phyloP scores from a whole-genome alignment of 2,797 vertebrate species.

The Chiloscyllium punctatum region DNA sequence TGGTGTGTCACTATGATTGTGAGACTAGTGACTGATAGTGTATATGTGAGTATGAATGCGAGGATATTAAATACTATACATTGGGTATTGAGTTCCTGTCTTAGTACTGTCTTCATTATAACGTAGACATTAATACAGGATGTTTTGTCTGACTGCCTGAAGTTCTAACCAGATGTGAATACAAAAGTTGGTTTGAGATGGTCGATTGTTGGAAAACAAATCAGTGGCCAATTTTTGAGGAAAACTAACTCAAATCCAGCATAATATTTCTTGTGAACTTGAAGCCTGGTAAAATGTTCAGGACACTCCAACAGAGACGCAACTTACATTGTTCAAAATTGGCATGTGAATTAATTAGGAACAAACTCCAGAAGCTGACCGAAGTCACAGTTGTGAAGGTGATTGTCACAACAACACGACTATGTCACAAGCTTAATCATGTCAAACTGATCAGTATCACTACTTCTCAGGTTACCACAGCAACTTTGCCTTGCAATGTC shows the following conservation, averaged over 20 bases:
- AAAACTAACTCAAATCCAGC: background rate
- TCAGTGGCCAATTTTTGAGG: background rate
- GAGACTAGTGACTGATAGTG: background rate
- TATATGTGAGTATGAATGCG: background rate
- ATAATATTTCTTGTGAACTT: background rate
- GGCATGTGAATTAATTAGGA: background rate
- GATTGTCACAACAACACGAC: background rate
- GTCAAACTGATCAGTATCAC: background rate
- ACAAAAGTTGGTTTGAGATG: background rate
- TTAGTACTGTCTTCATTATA: background rate
- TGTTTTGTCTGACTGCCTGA: background rate
- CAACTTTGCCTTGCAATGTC: background rate
- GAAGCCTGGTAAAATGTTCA: background rate
- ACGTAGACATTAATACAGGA: background rate
- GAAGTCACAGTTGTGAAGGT: background rate
- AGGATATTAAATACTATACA: background rate
- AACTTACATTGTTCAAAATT: background rate
- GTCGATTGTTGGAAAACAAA: background rate
- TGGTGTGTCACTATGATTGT: background rate
- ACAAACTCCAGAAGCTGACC: background rate
- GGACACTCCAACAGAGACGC: background rate
- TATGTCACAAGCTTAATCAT: background rate
- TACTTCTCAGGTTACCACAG: background rate
- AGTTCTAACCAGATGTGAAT: background rate
- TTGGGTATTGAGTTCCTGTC: background rate